Conservation (phyloP, 2,888 invertebrate species). For the Ichneumoninae sp. region DNA sequence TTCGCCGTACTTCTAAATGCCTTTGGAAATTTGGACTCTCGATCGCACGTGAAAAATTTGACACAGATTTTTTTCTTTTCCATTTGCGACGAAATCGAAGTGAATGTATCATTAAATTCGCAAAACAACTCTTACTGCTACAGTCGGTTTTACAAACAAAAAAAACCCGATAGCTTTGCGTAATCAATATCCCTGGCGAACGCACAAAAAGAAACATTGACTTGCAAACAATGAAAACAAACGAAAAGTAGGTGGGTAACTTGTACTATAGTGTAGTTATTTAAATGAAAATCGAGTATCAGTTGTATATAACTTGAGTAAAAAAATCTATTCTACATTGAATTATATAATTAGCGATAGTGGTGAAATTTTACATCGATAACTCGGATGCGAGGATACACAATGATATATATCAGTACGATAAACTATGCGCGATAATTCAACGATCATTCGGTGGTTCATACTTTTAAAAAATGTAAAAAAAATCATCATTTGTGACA, state of each 20-base stretch:
- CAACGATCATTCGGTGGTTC: conserved; percentile 56
- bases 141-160: background rate
- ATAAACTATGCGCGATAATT: conserved; percentile 52
- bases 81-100: background rate
- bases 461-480: conserved; percentile 33
- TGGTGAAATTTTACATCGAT: conserved; percentile 52
- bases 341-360: conserved; percentile 50
- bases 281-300: conserved; percentile 59
- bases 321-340: conserved; percentile 66
- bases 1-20: conserved; percentile 37
- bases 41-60: background rate
- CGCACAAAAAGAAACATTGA: conserved; percentile 18
- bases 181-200: background rate
- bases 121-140: background rate
- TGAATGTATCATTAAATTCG: background rate
- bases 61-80: conserved; percentile 1
- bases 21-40: conserved; percentile 1
- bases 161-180: background rate
- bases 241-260: conserved; percentile 38
- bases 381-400: conserved; percentile 49
- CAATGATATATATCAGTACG: conserved; percentile 51
- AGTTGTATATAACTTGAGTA: conserved; percentile 59
- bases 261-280: conserved; percentile 32
- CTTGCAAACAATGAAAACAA: conserved; percentile 31
- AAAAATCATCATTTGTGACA: conserved; percentile 23